Base-by-base conservation (phyloP, 2,888 invertebrate genomes). In the Ernsta delagoae region DNA sequence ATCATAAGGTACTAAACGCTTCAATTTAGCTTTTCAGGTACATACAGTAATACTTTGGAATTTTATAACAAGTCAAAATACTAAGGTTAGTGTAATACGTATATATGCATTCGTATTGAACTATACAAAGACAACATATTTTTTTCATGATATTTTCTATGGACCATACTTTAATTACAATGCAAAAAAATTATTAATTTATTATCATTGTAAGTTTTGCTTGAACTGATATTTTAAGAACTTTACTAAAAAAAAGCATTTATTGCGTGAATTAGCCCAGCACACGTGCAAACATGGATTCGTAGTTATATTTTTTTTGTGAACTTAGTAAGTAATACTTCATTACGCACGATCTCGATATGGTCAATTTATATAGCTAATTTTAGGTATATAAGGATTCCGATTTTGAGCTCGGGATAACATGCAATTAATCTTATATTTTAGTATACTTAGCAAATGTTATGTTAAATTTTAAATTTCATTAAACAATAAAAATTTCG, bases 21-120 rank as follows among this genome's bases (percentile, higher is more conserved):
- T 31, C 31, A 41, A 53, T 50, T 57, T 53, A 66, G 53, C 43
- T 67, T 36, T 54, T 67, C 67, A 67, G 67, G 67, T 67, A 67
- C 67, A 61, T 56, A 61, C 56, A 67, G 67, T 67, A 61, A 67
- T 67, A 61, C 67, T 67, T 67, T 67, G 67, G 67, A 67, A 48
- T 59, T 48, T 57, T 39, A 53, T 24, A 50, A 50, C 50, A 6
- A 24, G 53, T 53, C 53, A 24, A 53, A 16, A 53, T 16, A n/a
- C 4, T 48, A 6, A 6, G 0, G 36, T 36, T 36, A 36, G 6
- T 36, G 6, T 36, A 36, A 36, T 36, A 48, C 12, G 12, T 48
- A 39, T 7, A 45, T 45, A 1, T 5, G 24, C 24, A 24, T 24
- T 24, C 24, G 24, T 50, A 50, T 16, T 16, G 7, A 12, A 16